Conservation (phyloP, 2,888 invertebrate genomes). For the Lysandra coridon region DNA sequence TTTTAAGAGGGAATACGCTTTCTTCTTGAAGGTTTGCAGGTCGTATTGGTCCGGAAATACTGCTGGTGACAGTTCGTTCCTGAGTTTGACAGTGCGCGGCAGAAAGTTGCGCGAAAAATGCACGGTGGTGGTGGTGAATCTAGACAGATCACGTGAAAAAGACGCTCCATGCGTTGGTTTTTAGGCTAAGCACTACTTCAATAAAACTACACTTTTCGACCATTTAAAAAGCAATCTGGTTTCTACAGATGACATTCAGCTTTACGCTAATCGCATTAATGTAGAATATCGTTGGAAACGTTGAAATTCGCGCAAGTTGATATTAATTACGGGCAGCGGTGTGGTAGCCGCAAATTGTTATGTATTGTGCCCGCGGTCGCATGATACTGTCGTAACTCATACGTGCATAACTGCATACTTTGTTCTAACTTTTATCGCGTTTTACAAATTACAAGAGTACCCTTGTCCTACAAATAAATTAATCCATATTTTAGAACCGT, state of each 20-base stretch:
- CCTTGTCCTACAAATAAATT: too few species aligned
- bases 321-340: slow-evolving; percentile 68
- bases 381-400: slow-evolving; percentile 43
- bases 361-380: slow-evolving; percentile 45
- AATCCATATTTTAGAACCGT: too few species aligned
- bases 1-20: too few species aligned
- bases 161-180: too few species aligned
- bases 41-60: too few species aligned
- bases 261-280: slow-evolving; percentile 35
- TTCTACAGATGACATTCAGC: neutral
- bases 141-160: too few species aligned
- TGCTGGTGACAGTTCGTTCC: too few species aligned
- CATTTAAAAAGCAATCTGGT: slow-evolving; percentile 44
- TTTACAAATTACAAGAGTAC: neutral
- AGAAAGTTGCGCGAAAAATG: too few species aligned
- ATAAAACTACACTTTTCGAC: slow-evolving; percentile 49
- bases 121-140: too few species aligned
- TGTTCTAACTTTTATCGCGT: slow-evolving; percentile 12
- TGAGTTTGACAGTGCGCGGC: too few species aligned
- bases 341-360: slow-evolving; percentile 54
- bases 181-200: slow-evolving; percentile 22
- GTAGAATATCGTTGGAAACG: slow-evolving; percentile 35
- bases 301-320: slow-evolving; percentile 69
- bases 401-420: slow-evolving; percentile 37
- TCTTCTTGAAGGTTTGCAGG: too few species aligned